Base-by-base conservation (phyloP, 2,888 invertebrate genomes). In the Cantharis flavilabris region DNA sequence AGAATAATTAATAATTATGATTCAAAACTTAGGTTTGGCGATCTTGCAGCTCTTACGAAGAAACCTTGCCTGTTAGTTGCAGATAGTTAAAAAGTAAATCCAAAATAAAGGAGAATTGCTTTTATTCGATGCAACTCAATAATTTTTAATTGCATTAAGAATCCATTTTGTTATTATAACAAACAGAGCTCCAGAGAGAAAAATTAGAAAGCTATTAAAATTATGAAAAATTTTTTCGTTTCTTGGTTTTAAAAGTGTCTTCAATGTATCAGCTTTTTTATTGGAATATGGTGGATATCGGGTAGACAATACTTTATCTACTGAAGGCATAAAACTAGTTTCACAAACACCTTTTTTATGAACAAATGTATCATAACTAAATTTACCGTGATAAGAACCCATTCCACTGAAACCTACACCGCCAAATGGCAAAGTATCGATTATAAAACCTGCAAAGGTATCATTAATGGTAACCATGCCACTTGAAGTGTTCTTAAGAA, bases 361-460 rank as follows among this genome's bases (percentile, higher is more conserved):
- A 0, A 95, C 94, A 89, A 99, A 99, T 0, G 97, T 96, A 82
- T 98, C 96, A 85, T 96, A 98, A 0, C 96, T 94, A 80, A 91
- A 90, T 88, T 94, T 94, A 72, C 99, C 99, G 89, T 99, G 98
- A 89, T 99, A 99, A 0, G 92, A 90, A 33, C 98, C 98, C 90
- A 98, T 96, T 65, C 99, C 99, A 86, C 98, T 98, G 84, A 90
- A 88, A 2, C 99, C 99, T 71, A 99, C 96, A 9, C 99, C 99
- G 70, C 99, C 99, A 88, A 99, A 99, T 1, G 99, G 99, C 79
- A 99, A 89, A 14, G 95, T 93, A 78, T 97, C 96, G 88, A 98
- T 97, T 91, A 91, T 90, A 86, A 91, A 90, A 85, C 98, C 97
- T 91, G 97, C 91, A 77, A 98, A 86, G 20, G 94, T 93, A 88